Conservation (phyloP, 1,140 invertebrate genomes). For the Plutomurus gul region DNA sequence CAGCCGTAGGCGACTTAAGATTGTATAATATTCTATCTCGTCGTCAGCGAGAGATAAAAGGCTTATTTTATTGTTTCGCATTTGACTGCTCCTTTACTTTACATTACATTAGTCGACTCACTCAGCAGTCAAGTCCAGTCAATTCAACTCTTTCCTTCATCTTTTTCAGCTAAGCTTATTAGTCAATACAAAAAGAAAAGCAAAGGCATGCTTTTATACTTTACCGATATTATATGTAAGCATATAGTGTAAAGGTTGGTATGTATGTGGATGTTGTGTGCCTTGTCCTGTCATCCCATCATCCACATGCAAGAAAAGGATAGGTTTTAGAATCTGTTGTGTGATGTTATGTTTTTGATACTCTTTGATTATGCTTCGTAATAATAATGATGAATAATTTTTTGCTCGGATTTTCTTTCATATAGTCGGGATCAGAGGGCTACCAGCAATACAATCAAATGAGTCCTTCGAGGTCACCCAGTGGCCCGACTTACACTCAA, state of each 20-base stretch:
- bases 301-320: too few species aligned
- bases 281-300: too few species aligned
- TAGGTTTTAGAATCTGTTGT: neutral
- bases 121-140: neutral
- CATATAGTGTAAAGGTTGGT: neutral
- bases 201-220: neutral
- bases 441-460: slow-evolving; percentile 74
- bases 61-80: slow-evolving; percentile 17
- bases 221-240: neutral
- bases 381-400: neutral
- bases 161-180: neutral
- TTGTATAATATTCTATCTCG: slow-evolving; percentile 7
- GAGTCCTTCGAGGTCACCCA: slow-evolving; percentile 77
- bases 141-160: neutral
- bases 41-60: slow-evolving; percentile 19
- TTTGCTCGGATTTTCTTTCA: slow-evolving; percentile 11
- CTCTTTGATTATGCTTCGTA: neutral
- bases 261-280: too few species aligned
- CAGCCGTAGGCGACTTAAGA: neutral
- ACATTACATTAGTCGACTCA: neutral
- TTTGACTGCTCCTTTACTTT: slow-evolving; percentile 16
- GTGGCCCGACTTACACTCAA: slow-evolving; percentile 83
- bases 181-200: neutral
- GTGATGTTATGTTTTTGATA: neutral
- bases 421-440: slow-evolving; percentile 64